Evolutionary conservation across 1,140 invertebrate species (phyloP).

Genomic region (Schlechtendalia chinensis): DNA sequence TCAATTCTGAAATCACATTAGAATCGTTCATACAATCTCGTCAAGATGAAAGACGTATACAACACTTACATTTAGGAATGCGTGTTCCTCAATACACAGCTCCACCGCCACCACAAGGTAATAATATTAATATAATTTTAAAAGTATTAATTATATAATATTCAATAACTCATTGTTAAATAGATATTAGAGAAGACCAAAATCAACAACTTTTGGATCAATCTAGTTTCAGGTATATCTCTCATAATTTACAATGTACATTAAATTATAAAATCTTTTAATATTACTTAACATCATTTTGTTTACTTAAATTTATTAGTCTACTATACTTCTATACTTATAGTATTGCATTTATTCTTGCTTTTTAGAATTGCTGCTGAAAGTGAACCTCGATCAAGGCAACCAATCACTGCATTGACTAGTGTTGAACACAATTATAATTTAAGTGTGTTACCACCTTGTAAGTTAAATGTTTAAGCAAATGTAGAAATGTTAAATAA

Average conservation of each 20-base stretch:
- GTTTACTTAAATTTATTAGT: neutral
- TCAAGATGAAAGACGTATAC: constrained; percentile 63
- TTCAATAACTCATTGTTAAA: neutral
- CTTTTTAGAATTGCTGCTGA: constrained; percentile 44
- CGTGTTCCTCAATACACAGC: constrained; percentile 50
- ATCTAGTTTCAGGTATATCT: constrained; percentile 21
- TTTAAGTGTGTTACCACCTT: constrained; percentile 19
- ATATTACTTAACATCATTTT: neutral
- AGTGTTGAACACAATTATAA: constrained; percentile 30
- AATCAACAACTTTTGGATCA: constrained; percentile 40
- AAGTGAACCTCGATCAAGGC: constrained; percentile 47
- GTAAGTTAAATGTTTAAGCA: constrained; percentile 10
- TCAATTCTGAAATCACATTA: constrained; percentile 60
- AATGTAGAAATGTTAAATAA: too few species aligned
- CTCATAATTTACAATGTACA: neutral
- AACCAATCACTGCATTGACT: constrained; percentile 45
- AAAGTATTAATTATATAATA: neutral
- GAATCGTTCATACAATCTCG: constrained; percentile 74
- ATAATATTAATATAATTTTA: constrained; percentile 1
- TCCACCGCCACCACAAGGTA: constrained; percentile 48
- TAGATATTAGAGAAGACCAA: constrained; percentile 34
- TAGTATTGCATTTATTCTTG: constrained; percentile 5
- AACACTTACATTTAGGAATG: constrained; percentile 43
- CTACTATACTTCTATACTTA: neutral
- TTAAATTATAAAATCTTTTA: neutral